Percentiles rank a stretch among this genome's conserved stretches.
These are phyloP conservation scores for Sciaenops ocellatus DNA, from an alignment of 2,797 vertebrate species.

Conservation along the genomic window DNA sequence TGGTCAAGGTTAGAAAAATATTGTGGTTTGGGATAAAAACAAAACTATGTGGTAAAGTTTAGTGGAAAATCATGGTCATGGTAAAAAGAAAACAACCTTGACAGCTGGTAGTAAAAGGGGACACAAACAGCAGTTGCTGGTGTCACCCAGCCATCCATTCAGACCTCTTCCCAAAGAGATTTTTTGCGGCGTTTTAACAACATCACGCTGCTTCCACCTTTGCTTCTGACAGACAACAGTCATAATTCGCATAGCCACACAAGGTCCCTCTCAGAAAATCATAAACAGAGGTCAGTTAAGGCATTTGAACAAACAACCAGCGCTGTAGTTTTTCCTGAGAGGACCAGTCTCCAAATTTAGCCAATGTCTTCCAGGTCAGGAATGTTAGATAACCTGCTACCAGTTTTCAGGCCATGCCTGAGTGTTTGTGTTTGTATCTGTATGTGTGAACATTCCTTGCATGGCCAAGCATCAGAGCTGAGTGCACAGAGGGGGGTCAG, in stretches of 20 bases:
- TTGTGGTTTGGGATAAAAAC: slow-evolving; percentile 17
- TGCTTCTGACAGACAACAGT: slow-evolving; percentile 72
- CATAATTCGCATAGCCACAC: slow-evolving; percentile 66
- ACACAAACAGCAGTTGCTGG: slow-evolving; percentile 34
- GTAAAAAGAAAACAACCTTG: slow-evolving; percentile 27
- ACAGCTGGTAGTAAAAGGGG: slow-evolving; percentile 30
- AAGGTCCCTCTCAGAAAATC: slow-evolving; percentile 63
- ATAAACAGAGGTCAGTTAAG: slow-evolving; percentile 58
- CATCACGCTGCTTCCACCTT: slow-evolving; percentile 64
- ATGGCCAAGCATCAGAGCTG: slow-evolving; percentile 70
- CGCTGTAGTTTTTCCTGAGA: slow-evolving; percentile 38
- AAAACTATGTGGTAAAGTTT: neutral
- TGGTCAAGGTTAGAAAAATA: slow-evolving; percentile 24
- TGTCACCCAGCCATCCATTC: slow-evolving; percentile 46
- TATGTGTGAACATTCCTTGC: slow-evolving; percentile 80
- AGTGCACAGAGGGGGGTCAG: slow-evolving; percentile 68
- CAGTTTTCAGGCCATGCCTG: slow-evolving; percentile 64
- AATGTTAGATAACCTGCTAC: slow-evolving; percentile 76
- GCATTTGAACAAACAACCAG: slow-evolving; percentile 57
- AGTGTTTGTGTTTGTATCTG: slow-evolving; percentile 73
- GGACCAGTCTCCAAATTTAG: slow-evolving; percentile 61
- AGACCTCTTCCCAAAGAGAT: slow-evolving; percentile 43
- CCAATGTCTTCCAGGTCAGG: slow-evolving; percentile 64
- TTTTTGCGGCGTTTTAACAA: slow-evolving; percentile 55
- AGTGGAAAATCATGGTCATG: slow-evolving; percentile 12